These are phyloP conservation scores for Herpailurus yagouaroundi DNA, from an alignment of 2,113 vertebrate genomes.

Conservation along the genomic window DNA sequence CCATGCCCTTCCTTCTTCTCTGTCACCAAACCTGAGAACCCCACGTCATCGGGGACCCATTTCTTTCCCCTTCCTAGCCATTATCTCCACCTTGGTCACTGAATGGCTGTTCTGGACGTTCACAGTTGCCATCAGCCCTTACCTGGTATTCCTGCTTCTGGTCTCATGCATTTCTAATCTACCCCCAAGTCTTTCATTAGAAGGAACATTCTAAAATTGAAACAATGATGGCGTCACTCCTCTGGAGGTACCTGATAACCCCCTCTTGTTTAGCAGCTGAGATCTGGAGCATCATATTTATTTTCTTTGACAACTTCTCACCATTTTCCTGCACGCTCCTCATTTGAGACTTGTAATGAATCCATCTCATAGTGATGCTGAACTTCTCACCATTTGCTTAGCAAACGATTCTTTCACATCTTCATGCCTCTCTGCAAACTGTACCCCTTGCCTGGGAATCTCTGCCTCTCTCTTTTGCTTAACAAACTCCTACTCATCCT, in stretches of 20 bases:
- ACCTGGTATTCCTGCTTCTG: not conserved
- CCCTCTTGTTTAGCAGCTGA: not conserved
- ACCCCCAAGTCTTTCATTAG: not conserved
- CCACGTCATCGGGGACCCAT: not conserved
- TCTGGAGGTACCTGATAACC: too few species aligned
- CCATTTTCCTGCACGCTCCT: not conserved
- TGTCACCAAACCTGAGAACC: too few species aligned
- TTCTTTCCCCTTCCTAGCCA: too few species aligned
- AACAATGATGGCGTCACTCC: not conserved
- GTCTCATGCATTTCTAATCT: not conserved
- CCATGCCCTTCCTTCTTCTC: not conserved
- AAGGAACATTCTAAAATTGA: not conserved
- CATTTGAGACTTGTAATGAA: too few species aligned
- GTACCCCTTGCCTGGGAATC: not conserved
- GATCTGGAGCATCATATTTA: too few species aligned
- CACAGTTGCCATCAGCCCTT: accelerated
- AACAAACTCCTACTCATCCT: not conserved
- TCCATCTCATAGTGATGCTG: not conserved
- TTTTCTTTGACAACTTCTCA: not conserved
- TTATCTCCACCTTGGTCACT: not conserved
- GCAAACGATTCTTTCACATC: not conserved
- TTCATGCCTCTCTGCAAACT: not conserved
- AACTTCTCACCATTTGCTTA: not conserved
- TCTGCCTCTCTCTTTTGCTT: not conserved
- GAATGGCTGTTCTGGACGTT: not conserved